These are phyloP conservation scores for Aleiodes leptofemur DNA, from an alignment of 2,888 invertebrate genomes.

Conservation along the genomic window DNA sequence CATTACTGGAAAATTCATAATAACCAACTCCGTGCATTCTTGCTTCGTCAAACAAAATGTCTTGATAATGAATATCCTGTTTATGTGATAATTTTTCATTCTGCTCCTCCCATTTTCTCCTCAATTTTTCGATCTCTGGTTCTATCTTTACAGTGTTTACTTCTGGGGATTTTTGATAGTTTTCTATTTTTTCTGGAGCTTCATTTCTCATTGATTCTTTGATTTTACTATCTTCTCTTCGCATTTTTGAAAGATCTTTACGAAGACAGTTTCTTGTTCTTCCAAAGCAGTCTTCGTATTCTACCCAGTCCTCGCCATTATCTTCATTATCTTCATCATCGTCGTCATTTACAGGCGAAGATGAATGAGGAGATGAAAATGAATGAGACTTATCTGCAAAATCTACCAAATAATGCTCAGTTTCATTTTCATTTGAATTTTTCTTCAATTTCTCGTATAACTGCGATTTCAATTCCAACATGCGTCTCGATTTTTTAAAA, in stretches of 20 bases:
- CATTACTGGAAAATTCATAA: conserved; percentile 92
- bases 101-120: conserved; percentile 92
- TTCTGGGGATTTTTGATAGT: conserved; percentile 30
- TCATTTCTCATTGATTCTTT: conserved; percentile 62
- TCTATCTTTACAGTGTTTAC: conserved; percentile 59
- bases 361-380: not conserved
- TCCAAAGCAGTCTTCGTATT: conserved; percentile 92
- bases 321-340: conserved; percentile 61
- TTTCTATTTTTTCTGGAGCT: not conserved
- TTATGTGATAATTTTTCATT: conserved; percentile 84
- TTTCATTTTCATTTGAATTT: conserved; percentile 57
- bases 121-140: conserved; percentile 80
- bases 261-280: conserved; percentile 89
- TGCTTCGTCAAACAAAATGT: conserved; percentile 94
- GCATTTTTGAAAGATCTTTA: conserved; percentile 84
- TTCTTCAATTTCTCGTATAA: conserved; percentile 69
- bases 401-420: conserved; percentile 69
- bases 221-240: conserved; percentile 79
- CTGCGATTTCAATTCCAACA: conserved; percentile 71
- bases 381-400: conserved; percentile 66
- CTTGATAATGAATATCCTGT: conserved; percentile 92
- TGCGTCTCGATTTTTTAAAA: conserved; percentile 73
- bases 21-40: conserved; percentile 95
- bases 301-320: conserved; percentile 81
- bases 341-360: conserved; percentile 48